Base-by-base conservation (phyloP, 2,888 invertebrate species). In the Meiosimyza platycephala region DNA sequence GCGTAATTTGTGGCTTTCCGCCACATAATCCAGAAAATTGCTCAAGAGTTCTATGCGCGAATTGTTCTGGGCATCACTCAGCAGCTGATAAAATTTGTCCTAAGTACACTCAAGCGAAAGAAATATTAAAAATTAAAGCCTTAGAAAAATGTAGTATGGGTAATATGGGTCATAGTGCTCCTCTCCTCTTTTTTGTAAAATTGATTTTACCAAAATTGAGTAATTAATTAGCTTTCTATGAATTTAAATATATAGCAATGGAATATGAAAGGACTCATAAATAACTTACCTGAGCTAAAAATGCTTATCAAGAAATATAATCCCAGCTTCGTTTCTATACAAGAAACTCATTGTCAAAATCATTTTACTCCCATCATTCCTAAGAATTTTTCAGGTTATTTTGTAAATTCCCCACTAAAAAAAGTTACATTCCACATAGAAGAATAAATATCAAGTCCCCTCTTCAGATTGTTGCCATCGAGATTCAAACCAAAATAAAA, bases 321-420 rank as follows among this genome's bases (percentile, higher is more conserved):
- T 13, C 75, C 73, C 70, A 74, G 22, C 22, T 22, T 22, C 22
- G 22, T 22, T 22, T 22, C 22, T 22, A 22, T 22, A 22, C 22
- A 22, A 40, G 70, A 74, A 75, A 75, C 75, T 2, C 74, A 74
- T 63, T 50, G 72, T n/a, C 22, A 28, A 51, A 40, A 13, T n/a
- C 66, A 72, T 63, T 68, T 70, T 12, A 57, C 64, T 3, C 62
- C 73, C 3, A 33, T 62, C 15, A 66, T 69, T 1, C 62, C 52
- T 13, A 72, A 72, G 15, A 60, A 72, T 48, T 72, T 68, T 33
- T 55, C 16, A 16, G 16, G 54, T 13, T 72, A 68, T 47, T 66
- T 68, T 28, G 47, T 66, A 18, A 59, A 72, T 18, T 40, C 40
- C 28, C 7, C 22, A 22, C 33, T 57, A 12, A 72, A 65, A 59